Base-by-base conservation (phyloP, 2,113 vertebrate species). In the Neolamprologus tretocephalus region DNA sequence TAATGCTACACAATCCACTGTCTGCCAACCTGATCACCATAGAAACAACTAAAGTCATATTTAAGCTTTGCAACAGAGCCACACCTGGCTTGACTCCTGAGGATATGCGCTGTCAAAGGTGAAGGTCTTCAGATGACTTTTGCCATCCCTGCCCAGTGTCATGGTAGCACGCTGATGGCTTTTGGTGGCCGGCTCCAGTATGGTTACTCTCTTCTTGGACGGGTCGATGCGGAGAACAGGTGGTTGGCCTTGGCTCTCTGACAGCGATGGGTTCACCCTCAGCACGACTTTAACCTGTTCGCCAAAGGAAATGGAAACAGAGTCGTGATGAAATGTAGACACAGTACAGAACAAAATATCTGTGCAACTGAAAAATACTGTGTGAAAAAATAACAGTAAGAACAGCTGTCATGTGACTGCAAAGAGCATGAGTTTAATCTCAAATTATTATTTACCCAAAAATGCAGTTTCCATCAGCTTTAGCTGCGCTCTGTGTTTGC, bases 211-310 rank as follows among this genome's bases (percentile, higher is more conserved):
- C 80, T 89, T 96, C 82, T 90, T 96, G 80, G 93, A 93, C 1
- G 86, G 83, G 89, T 97, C 96, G 35, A 96, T 84, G 33, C 86
- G 90, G 83, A 96, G 92, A 54, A 94, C 85, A 31, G 94, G 93
- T 51, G 93, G 93, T 75, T 91, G 94, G 47, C 89, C 79, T 23
- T 81, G 89, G 82, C 91, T 86, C 35, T 89, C 87, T 9, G 86
- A 89, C 55, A 58, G 80, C 9, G 45, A 55, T 6, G 96, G 95
- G 45, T 90, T 93, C 21, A 96, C 92, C 63, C 96, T 93, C 87
- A 96, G 84, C 82, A 96, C 86, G 5, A 97, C 96, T 94, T 92
- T 96, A 33, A 96, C 95, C 95, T 97, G 93, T 8, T 35, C 28
- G 37, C 73, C 42, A 51, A 40, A 79, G 58, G 31, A 87, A 51